Conservation (phyloP, 1,140 invertebrate species). For the Sminthurides bifidus region DNA sequence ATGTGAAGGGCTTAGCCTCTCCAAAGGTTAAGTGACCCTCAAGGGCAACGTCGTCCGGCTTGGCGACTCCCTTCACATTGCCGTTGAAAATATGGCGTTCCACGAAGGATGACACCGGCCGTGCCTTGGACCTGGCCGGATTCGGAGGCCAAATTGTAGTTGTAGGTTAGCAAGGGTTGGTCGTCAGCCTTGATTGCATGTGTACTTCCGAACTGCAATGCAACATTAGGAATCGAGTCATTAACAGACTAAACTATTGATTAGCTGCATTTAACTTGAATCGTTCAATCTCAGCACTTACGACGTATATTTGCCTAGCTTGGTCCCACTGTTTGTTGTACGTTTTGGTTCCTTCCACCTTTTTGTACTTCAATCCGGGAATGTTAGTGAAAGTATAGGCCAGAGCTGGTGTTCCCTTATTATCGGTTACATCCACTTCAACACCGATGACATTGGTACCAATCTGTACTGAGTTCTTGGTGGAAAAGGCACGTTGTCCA, state of each 20-base stretch:
- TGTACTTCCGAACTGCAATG: not conserved
- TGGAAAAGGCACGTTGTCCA: not conserved
- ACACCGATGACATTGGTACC: not conserved
- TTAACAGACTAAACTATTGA: not conserved
- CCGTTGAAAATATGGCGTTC: not conserved
- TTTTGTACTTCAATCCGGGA: not conserved
- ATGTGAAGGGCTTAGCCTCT: no score
- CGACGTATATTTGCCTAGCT: no score
- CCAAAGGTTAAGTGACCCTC: not conserved
- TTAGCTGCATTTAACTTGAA: not conserved
- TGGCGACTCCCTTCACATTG: not conserved
- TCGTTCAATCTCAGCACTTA: not conserved
- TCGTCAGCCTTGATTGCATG: not conserved
- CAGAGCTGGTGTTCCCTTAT: not conserved
- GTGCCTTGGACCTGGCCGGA: not conserved
- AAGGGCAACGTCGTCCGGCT: not conserved
- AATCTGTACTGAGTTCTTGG: not conserved
- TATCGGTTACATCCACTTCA: not conserved
- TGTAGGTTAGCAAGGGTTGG: not conserved
- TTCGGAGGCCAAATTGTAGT: not conserved
- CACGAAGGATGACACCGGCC: not conserved
- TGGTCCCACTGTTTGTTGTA: no score
- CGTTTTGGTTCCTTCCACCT: conserved; percentile 5
- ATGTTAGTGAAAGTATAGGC: not conserved
- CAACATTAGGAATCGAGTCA: not conserved